phyloP scores from a whole-genome alignment of 2,888 invertebrate genomes.

The Proisotoma minuta region DNA sequence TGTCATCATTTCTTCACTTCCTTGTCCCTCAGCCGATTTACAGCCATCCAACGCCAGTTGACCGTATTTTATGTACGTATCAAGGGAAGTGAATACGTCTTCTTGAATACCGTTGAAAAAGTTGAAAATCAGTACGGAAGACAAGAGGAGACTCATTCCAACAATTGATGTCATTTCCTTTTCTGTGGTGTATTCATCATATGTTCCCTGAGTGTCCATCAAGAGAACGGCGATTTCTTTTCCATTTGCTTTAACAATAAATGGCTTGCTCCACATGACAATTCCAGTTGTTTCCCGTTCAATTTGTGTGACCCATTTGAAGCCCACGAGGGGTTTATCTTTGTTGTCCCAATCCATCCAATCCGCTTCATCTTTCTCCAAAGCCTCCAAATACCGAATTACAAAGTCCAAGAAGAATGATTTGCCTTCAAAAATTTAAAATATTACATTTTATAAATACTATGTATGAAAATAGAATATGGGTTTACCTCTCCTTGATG shows the following conservation, averaged over 20 bases:
- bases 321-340: conserved; percentile 4
- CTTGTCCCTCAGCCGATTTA: not conserved
- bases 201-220: conserved; percentile 43
- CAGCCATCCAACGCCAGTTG: conserved; percentile 20
- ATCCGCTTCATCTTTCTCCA: conserved; percentile 37
- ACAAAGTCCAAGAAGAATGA: conserved; percentile 46
- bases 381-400: conserved; percentile 41
- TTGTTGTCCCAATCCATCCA: conserved; percentile 30
- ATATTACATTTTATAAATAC: no score
- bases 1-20: conserved; percentile 16
- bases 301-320: conserved; percentile 42
- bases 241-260: conserved; percentile 49
- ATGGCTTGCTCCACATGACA: conserved; percentile 51
- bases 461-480: no score
- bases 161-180: conserved; percentile 29
- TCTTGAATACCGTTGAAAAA: conserved; percentile 24
- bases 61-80: conserved; percentile 34
- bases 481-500: conserved; percentile 46
- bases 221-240: conserved; percentile 34
- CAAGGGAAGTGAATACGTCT: conserved; percentile 21
- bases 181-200: conserved; percentile 29
- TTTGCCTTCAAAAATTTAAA: no score
- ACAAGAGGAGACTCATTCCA: conserved; percentile 30
- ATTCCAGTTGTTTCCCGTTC: conserved; percentile 50
- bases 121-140: conserved; percentile 36